Percentiles rank a stretch among this genome's conserved stretches.
phyloP scores from a whole-genome alignment of 2,797 vertebrate species.

The Hirundo rustica region DNA sequence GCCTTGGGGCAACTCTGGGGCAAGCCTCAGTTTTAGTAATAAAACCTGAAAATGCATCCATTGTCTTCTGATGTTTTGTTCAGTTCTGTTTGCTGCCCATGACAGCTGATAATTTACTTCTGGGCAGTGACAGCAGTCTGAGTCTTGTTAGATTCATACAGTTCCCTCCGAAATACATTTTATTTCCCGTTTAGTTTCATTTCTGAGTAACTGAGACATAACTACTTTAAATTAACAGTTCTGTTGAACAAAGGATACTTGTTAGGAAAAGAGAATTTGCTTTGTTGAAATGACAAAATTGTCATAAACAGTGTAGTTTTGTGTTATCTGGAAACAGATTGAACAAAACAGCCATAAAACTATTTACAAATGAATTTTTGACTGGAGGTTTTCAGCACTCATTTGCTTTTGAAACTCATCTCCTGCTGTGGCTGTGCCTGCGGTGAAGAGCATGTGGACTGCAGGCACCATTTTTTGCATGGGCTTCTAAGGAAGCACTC shows the following conservation, averaged over 20 bases:
- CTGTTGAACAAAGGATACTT: neutral
- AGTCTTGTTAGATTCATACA: neutral
- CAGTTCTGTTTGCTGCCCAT: neutral
- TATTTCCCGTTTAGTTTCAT: neutral
- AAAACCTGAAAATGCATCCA: neutral
- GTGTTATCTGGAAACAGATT: neutral
- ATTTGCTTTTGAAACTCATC: neutral
- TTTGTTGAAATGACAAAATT: neutral
- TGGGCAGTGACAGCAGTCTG: neutral
- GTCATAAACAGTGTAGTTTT: neutral
- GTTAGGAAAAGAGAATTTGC: neutral
- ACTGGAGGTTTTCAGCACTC: neutral
- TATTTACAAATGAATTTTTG: neutral
- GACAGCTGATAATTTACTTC: neutral
- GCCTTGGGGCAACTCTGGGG: neutral
- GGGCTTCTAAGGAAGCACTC: neutral
- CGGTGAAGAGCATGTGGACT: neutral
- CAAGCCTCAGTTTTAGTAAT: neutral
- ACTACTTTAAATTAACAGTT: neutral
- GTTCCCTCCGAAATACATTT: neutral
- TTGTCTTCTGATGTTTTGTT: neutral
- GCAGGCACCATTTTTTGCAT: neutral
- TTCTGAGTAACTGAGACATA: neutral
- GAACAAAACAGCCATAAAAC: neutral
- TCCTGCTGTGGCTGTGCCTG: conserved; percentile 5